These are phyloP conservation scores for Papilio polyxenes DNA, from an alignment of 1,140 invertebrate species.

Conservation along the genomic window DNA sequence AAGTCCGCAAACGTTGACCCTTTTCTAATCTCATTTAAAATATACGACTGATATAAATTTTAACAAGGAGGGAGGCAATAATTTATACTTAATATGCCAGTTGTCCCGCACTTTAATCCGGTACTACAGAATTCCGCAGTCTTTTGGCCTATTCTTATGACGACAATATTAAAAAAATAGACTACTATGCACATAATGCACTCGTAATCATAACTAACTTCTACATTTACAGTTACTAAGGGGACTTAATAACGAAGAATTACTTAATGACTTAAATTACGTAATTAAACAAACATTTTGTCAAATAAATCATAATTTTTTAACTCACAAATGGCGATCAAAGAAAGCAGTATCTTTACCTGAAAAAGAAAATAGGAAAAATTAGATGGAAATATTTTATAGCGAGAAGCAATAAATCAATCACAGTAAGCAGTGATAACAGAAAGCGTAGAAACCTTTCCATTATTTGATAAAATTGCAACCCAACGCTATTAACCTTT, in stretches of 20 bases:
- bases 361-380: conserved; percentile 17
- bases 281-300: not conserved
- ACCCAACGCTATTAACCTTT: too few relatives aligned
- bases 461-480: conserved; percentile 7
- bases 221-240: too few relatives aligned
- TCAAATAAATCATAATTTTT: not conserved
- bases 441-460: not conserved
- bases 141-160: not conserved
- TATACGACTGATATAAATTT: conserved; percentile 29
- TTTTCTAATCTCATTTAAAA: conserved; percentile 29
- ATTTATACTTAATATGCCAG: conserved; percentile 29
- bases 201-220: too few relatives aligned
- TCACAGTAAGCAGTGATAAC: not conserved
- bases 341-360: not conserved
- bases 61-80: conserved; percentile 30
- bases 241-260: too few relatives aligned
- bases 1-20: not conserved
- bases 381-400: conserved; percentile 4
- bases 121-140: not conserved
- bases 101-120: conserved; percentile 34
- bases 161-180: not conserved
- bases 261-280: not conserved
- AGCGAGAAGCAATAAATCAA: not conserved
- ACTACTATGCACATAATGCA: not conserved
- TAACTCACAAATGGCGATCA: not conserved